These are phyloP conservation scores for Caretta caretta DNA, from an alignment of 2,113 vertebrate species.

Conservation along the genomic window DNA sequence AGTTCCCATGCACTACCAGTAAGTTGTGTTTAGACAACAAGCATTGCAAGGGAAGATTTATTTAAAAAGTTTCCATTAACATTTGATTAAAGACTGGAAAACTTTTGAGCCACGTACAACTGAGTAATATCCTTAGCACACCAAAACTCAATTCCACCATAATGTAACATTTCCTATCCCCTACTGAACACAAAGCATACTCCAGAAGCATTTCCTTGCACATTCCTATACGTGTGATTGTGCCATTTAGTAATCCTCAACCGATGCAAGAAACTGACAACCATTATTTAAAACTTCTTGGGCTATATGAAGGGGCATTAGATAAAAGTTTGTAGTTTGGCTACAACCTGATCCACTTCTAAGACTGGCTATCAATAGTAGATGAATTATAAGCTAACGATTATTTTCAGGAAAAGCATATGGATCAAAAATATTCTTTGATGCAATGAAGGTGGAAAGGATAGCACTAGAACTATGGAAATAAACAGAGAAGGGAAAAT, in stretches of 20 bases:
- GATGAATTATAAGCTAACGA: not conserved
- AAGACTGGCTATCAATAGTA: not conserved
- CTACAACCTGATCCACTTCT: not conserved
- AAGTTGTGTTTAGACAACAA: not conserved
- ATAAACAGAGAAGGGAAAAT: not conserved
- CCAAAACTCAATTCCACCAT: not conserved
- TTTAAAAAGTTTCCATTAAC: not conserved
- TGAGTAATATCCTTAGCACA: not conserved
- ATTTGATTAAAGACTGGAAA: fast-evolving
- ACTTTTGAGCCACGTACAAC: not conserved
- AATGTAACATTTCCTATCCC: not conserved
- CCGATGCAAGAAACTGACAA: not conserved
- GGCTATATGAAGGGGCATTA: not conserved
- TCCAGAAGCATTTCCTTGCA: not conserved
- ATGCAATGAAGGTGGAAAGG: not conserved
- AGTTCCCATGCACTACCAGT: not conserved
- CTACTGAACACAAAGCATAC: not conserved
- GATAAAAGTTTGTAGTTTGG: not conserved
- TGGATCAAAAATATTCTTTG: not conserved
- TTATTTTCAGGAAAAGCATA: not conserved
- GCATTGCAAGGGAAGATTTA: not conserved
- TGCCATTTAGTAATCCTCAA: not conserved
- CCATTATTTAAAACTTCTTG: not conserved
- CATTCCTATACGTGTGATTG: not conserved
- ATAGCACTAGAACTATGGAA: not conserved